Evolutionary conservation across 2,888 invertebrate species (phyloP), one percentile per base, ranked within the genome.

Genomic region (Drosophila rellima): DNA sequence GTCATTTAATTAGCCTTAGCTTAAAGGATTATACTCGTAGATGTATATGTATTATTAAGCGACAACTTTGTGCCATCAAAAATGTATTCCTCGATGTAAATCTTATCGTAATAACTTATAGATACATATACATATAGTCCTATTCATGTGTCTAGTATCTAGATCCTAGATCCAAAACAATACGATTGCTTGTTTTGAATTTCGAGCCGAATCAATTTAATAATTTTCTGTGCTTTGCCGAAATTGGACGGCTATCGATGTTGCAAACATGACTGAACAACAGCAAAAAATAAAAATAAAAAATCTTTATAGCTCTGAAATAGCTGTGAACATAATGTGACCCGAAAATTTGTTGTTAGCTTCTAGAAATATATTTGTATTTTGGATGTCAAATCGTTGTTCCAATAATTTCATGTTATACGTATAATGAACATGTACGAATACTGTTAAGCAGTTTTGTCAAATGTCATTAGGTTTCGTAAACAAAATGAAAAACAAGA

Each of bases 81-180:
- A 78, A 50, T 50, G 48, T 78, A 74, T 67, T 74, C 62, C 75
- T 78, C 54, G 57, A 59, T 78, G 48, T 68, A 60, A 61, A 72
- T 55, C 26, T 64, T 18, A 63, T 31, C 37, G 56, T 56, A 62
- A 59, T 42, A 31, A 35, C 18, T 20, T 35, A 44, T 39, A 48
- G 31, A 44, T 20, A 45, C 23, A 33, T 45, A 29, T 31, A 48
- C 13, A 18, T 39, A 29, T 56, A 33, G 26, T 37, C 35, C 33
- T 59, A 61, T 54, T 18, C 54, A 51, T 55, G 45, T 68, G 50
- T 59, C 29, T 59, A 60, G 45, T 68, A 50, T 59, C 29, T 59
- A 60, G 55, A 26, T 44, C 31, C 47, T 55, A 61, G 69, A 54
- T 61, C 48, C 44, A 15, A 15, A 26, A 17, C 31, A 39, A 29